Conservation (phyloP, 2,888 invertebrate species). For the Noctua comes region DNA sequence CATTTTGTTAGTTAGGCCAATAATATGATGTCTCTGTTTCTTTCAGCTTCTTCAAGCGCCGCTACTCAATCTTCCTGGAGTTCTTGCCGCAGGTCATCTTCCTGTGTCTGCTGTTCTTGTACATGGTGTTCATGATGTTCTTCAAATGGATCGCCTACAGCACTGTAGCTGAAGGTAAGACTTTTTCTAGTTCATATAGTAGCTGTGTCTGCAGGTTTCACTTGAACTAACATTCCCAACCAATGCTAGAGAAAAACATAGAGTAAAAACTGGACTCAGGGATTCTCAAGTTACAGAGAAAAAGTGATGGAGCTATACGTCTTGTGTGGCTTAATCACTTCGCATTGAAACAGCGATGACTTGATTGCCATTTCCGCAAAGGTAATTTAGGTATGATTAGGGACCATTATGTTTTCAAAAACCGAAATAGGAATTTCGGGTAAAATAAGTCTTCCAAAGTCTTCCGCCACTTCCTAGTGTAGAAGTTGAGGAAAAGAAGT, state of each 20-base stretch:
- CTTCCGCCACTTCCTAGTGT: neutral
- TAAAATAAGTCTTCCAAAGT: neutral
- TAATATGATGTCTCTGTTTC: slow-evolving; percentile 29
- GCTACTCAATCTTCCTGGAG: slow-evolving; percentile 93
- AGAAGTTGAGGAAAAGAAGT: neutral
- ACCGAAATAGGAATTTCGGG: neutral
- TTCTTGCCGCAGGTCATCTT: slow-evolving; percentile 98
- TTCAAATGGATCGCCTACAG: slow-evolving; percentile 96
- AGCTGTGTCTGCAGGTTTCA: neutral
- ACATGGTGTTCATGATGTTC: slow-evolving; percentile 97
- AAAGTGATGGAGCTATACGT: neutral
- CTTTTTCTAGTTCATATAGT: neutral
- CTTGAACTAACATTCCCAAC: neutral
- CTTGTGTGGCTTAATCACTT: neutral
- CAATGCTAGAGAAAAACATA: neutral
- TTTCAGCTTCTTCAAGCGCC: slow-evolving; percentile 92
- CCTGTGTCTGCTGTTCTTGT: slow-evolving; percentile 96
- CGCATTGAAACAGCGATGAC: neutral
- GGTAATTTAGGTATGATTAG: neutral
- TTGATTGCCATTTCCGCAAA: neutral
- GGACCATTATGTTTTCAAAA: neutral
- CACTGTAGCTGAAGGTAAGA: slow-evolving; percentile 83
- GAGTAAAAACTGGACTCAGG: neutral
- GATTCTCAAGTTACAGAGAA: neutral
- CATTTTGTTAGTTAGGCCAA: neutral